A percentile compares a stretch with the other conserved stretches of the same genome.
These are phyloP conservation scores for Chloroceryle inda DNA, from an alignment of 2,797 vertebrate species.

Conservation along the genomic window DNA sequence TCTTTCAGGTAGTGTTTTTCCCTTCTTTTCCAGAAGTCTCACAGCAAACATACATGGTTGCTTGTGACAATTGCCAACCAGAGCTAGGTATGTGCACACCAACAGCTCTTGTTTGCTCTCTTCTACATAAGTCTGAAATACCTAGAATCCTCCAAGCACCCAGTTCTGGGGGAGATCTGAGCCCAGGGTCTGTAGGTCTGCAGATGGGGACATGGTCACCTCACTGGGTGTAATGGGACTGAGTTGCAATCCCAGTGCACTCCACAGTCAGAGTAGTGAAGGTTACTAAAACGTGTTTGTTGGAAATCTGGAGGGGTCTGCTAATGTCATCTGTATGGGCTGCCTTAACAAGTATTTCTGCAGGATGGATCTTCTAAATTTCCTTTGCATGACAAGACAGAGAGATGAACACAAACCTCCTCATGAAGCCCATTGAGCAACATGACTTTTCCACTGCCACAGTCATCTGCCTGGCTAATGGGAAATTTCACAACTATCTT, in stretches of 20 bases:
- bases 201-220: background rate
- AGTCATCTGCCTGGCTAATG: background rate
- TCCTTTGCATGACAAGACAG: rapidly evolving
- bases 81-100: rapidly evolving
- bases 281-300: background rate
- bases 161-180: background rate
- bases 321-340: background rate
- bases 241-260: background rate
- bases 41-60: too few species aligned
- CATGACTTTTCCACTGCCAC: background rate
- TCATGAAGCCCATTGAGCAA: background rate
- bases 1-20: too few species aligned
- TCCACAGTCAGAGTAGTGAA: background rate
- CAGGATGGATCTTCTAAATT: background rate
- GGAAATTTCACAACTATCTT: background rate
- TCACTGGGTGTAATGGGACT: background rate
- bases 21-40: too few species aligned
- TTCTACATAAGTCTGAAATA: background rate
- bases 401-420: rapidly evolving
- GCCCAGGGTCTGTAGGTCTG: background rate
- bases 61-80: too few species aligned
- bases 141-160: background rate
- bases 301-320: background rate
- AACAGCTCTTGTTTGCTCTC: background rate
- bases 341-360: background rate